Evolutionary conservation across 2,113 vertebrate species (phyloP).

Genomic region (Rattus norvegicus): GRCr8 NC_086029.1:18481001-18481500

Average conservation of each 20-base stretch:
- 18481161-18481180: constrained; percentile 51
- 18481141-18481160: constrained; percentile 36
- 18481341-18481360: background rate
- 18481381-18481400: background rate
- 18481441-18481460: background rate
- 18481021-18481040: constrained; percentile 48
- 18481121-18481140: constrained; percentile 28
- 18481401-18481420: background rate
- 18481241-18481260: constrained; percentile 48
- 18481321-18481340: constrained; percentile 36
- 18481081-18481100: background rate
- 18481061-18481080: constrained; percentile 54
- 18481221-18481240: constrained; percentile 61
- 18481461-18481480: background rate
- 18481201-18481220: constrained; percentile 58
- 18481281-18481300: background rate
- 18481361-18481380: background rate
- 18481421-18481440: background rate
- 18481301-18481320: constrained; percentile 26
- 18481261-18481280: constrained; percentile 24
- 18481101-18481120: constrained; percentile 26
- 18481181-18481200: constrained; percentile 57
- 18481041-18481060: constrained; percentile 20
- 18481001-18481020: background rate
- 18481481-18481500: background rate